phyloP scores from a whole-genome alignment of 2,888 invertebrate genomes.

The Epinotia brunnichana region DNA sequence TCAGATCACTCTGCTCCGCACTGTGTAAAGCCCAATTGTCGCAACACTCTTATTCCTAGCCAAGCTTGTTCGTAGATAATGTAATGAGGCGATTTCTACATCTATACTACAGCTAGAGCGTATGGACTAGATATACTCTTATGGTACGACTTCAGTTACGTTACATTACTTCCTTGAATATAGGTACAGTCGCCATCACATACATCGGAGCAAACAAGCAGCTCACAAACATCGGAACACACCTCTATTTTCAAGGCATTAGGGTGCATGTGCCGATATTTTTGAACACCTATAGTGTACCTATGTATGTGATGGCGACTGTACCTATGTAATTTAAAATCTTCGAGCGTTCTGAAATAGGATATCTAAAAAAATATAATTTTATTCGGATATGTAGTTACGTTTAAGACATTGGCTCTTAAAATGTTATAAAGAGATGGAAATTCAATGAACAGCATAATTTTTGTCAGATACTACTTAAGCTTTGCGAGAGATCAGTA shows the following conservation, averaged over 20 bases:
- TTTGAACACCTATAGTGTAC: too few relatives aligned
- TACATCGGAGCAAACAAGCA: too few relatives aligned
- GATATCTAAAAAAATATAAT: constrained; percentile 27
- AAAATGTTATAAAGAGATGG: neutral
- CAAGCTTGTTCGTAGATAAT: constrained; percentile 52
- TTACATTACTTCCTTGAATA: constrained; percentile 36
- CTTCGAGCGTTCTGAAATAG: constrained; percentile 6
- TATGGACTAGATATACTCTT: constrained; percentile 33
- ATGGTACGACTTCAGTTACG: constrained; percentile 26
- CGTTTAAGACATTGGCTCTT: constrained; percentile 19
- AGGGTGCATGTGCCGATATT: too few relatives aligned
- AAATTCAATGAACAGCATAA: neutral
- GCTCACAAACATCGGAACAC: too few relatives aligned
- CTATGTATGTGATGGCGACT: too few relatives aligned
- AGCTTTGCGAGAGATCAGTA: neutral
- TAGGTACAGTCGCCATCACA: too few relatives aligned
- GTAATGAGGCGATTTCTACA: constrained; percentile 49
- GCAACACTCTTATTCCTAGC: constrained; percentile 47
- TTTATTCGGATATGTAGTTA: constrained; percentile 37
- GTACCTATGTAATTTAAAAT: constrained; percentile 29
- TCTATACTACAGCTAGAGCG: constrained; percentile 39
- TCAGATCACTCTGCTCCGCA: constrained; percentile 51
- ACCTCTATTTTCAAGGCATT: too few relatives aligned
- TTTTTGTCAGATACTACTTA: neutral
- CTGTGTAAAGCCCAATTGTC: constrained; percentile 45